Percentiles rank a stretch among this genome's conserved stretches.
Evolutionary conservation across 1,140 invertebrate genomes (phyloP).

Genomic region (Linepithema humile): DNA sequence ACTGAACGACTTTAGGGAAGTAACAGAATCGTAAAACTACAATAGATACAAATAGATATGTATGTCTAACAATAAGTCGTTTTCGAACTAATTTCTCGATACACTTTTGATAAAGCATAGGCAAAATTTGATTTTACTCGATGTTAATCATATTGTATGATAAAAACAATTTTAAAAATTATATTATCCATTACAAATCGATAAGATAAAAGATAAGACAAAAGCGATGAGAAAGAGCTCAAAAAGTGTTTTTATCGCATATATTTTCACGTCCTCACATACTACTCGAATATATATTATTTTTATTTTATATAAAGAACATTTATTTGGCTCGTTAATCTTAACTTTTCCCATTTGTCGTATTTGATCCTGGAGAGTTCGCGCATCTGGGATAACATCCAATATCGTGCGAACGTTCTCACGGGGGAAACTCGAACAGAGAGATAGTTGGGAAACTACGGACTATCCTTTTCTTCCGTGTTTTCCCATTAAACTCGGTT

Average conservation of each 20-base stretch:
- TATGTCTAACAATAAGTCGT: too few species aligned
- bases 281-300: not conserved
- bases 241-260: not conserved
- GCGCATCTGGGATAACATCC: constrained; percentile 56
- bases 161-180: too few species aligned
- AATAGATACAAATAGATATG: not conserved
- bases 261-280: not conserved
- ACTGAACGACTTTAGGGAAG: not conserved
- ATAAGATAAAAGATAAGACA: not conserved
- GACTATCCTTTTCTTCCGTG: constrained; percentile 53
- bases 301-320: constrained; percentile 23
- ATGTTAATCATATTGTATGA: not conserved
- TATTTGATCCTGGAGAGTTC: constrained; percentile 48
- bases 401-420: constrained; percentile 52
- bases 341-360: constrained; percentile 58
- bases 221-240: not conserved
- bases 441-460: constrained; percentile 52
- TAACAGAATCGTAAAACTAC: not conserved
- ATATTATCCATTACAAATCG: not conserved
- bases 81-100: not conserved
- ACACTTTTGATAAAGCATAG: not conserved
- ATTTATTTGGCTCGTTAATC: constrained; percentile 49
- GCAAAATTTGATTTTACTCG: not conserved
- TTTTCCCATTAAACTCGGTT: constrained; percentile 53
- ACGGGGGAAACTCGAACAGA: constrained; percentile 47